Percentiles rank a stretch among this genome's conserved stretches.
These are phyloP conservation scores for Ranitomeya variabilis DNA, from an alignment of 2,113 vertebrate species.

Conservation along the genomic window DNA sequence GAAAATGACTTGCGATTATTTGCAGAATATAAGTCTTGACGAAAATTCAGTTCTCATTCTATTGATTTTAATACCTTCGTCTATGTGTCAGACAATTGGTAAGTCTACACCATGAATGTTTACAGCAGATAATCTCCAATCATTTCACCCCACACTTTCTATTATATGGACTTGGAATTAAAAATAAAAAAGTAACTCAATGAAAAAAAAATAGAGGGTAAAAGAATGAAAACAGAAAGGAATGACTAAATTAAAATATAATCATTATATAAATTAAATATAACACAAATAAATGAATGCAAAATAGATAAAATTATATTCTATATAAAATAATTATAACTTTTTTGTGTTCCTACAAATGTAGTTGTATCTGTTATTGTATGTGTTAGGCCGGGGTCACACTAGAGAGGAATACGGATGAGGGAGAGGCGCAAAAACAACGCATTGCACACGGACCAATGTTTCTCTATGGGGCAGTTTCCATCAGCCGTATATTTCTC, in stretches of 20 bases:
- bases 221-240: not conserved
- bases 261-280: too few relatives aligned
- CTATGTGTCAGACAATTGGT: not conserved
- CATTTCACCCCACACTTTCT: not conserved
- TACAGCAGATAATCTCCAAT: not conserved
- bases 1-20: slow-evolving; percentile 16
- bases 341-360: too few relatives aligned
- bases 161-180: not conserved
- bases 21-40: not conserved
- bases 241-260: not conserved
- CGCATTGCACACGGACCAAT: too few relatives aligned
- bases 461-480: too few relatives aligned
- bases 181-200: not conserved
- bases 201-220: not conserved
- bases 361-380: too few relatives aligned
- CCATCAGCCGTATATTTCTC: too few relatives aligned
- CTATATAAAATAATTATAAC: too few relatives aligned
- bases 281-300: too few relatives aligned
- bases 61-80: not conserved
- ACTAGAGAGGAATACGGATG: too few relatives aligned
- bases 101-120: not conserved
- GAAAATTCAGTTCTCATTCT: not conserved
- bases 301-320: too few relatives aligned
- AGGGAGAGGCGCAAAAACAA: too few relatives aligned
- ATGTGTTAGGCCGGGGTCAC: too few relatives aligned